Evolutionary conservation across 2,797 vertebrate genomes (phyloP).

Genomic region (Cryptoblepharus egeriae): DNA sequence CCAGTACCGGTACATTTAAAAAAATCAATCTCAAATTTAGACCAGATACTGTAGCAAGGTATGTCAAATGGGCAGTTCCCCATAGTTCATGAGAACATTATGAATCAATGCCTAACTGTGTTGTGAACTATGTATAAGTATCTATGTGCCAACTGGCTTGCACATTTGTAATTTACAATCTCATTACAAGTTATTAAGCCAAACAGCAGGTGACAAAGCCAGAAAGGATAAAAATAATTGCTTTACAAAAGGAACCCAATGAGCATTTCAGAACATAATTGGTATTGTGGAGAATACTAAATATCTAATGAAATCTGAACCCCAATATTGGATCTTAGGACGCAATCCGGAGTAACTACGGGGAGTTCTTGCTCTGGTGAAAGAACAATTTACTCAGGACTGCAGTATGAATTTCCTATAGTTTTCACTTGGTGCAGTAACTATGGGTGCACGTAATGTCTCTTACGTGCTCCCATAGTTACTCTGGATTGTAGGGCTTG

Average conservation of each 20-base stretch:
- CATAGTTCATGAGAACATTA: neutral
- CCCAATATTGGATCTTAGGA: neutral
- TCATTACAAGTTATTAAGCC: neutral
- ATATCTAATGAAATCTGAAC: neutral
- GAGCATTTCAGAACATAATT: neutral
- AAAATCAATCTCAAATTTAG: neutral
- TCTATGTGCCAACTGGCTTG: neutral
- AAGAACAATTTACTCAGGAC: too few species aligned
- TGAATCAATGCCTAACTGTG: neutral
- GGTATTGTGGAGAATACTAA: neutral
- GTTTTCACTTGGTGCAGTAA: too few species aligned
- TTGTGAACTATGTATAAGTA: neutral
- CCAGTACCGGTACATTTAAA: neutral
- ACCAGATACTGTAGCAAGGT: neutral
- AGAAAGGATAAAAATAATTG: neutral
- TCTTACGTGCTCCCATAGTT: too few species aligned
- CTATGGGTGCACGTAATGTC: too few species aligned
- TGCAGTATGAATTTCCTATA: too few species aligned
- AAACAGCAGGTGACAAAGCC: neutral
- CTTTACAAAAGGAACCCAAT: neutral
- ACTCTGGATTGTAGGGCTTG: too few species aligned
- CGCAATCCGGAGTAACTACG: too few species aligned
- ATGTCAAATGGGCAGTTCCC: neutral
- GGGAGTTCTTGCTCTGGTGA: too few species aligned
- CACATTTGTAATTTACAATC: neutral